Percentiles rank a stretch among this genome's conserved stretches.
Evolutionary conservation across 2,888 invertebrate species (phyloP).

Genomic region (Bombylius major): DNA sequence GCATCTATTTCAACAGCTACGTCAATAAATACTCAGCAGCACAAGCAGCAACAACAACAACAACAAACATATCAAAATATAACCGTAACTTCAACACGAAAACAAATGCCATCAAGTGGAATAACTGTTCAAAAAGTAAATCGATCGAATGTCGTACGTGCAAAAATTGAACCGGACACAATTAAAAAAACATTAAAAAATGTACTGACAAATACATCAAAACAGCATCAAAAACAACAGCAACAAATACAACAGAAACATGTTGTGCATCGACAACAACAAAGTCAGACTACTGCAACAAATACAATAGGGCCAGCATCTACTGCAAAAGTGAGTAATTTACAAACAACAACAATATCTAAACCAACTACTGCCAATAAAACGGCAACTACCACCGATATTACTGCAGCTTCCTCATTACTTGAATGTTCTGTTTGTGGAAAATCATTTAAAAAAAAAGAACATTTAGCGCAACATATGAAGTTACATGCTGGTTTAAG

Average conservation of each 20-base stretch:
- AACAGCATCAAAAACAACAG: constrained; percentile 24
- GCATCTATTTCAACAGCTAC: constrained; percentile 8
- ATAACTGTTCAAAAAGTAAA: constrained; percentile 14
- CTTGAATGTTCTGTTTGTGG: constrained; percentile 45
- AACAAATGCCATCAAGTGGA: constrained; percentile 3
- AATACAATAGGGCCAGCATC: constrained; percentile 13
- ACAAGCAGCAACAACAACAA: constrained; percentile 12
- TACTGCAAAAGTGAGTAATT: constrained; percentile 4
- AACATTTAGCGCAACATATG: constrained; percentile 54
- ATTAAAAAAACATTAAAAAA: constrained; percentile 3
- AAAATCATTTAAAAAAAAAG: constrained; percentile 53
- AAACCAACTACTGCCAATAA: constrained; percentile 5
- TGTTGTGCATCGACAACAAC: constrained; percentile 19
- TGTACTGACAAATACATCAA: constrained; percentile 27
- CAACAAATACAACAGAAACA: constrained; percentile 15
- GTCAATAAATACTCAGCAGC: not conserved
- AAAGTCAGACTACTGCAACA: constrained; percentile 25
- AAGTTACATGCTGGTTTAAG: constrained; percentile 54
- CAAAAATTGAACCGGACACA: constrained; percentile 14
- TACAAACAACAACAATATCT: constrained; percentile 3
- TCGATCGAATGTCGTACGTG: constrained; percentile 3
- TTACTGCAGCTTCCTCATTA: not conserved
- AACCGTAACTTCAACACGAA: not conserved
- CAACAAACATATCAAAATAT: constrained; percentile 12
- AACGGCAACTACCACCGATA: constrained; percentile 1